Evolutionary conservation across 2,797 vertebrate genomes (phyloP), one percentile per base, ranked within the genome.

Genomic region (Cetoscarus ocellatus): DNA sequence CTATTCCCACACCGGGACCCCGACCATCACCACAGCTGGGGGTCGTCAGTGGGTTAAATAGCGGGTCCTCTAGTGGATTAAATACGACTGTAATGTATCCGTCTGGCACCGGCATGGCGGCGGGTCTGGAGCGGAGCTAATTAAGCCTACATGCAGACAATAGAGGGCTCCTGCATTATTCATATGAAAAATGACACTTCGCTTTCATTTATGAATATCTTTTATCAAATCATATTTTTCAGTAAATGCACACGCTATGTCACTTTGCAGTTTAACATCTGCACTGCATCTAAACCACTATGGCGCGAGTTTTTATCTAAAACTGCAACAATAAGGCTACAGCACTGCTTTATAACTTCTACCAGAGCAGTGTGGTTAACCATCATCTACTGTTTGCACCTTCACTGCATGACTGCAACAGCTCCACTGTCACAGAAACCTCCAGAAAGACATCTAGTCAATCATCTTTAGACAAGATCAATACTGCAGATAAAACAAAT

Each of bases 1-100:
- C 60, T 59, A 70, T 67, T 82, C 84, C 83, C 77, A 60, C 86
- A 86, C 63, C 57, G 73, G 87, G 89, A 86, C 77, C 81, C 61
- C 52, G 77, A 79, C 79, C 75, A 77, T 79, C 73, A 51, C 35
- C 5, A 70, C 90, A 61, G 75, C 73, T 47, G 76, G 84, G 73
- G 90, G 90, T 93, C 91, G 78, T 35, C 40, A 10, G 64, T 60
- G 82, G 90, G 88, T 86, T 79, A 84, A 52, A 35, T 34, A 34
- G 12, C 34, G 34, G 50, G 57, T 73, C 64, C 82, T 70, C 44
- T 27, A 55, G 62, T 58, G 83, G 73, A 34, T 51, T 51, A 65
- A 72, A 77, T 73, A 19, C 39, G 56, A 67, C 68, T 47, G 72
- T 87, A 63, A 87, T 88, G 70, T 85, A 81, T 87, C 80, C 47